Evolutionary conservation across 2,797 vertebrate genomes (phyloP), one percentile per base, ranked within the genome.

Genomic region (Enteromius mattozi): DNA sequence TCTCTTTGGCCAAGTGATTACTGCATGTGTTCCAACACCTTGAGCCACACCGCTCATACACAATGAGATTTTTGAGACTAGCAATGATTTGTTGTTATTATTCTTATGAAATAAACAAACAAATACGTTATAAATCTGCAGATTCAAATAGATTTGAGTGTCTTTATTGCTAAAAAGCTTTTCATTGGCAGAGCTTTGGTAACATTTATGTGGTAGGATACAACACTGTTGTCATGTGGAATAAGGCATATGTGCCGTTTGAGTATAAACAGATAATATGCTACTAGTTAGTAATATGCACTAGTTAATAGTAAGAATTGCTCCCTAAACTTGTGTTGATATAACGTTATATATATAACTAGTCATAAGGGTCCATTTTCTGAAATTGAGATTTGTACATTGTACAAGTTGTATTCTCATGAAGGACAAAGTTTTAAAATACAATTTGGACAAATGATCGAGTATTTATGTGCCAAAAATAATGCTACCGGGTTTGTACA

Each of bases 1-100:
- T 47, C 37, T 74, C 24, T 63, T 40, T 40, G 56, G 54, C 37
- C 56, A 59, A 77, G 74, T 37, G 33, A 59, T 40, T 59, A 59
- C 35, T 45, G 27, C 40, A 63, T 6, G 47, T 21, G 69, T 16
- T 49, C 19, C 40, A 65, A 37, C 19, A 74, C 8, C 37, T 65
- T 72, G 6, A 72, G 51, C 16, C 30, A 37, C 54, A 45, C 17
- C 21, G 19, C 54, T 71, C n/a, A 71, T 81, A 8, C n/a, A 13
- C 27, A n/a, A 14, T 40, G 7, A 30, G 1, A 54, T 70, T 72
- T 49, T 12, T 40, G 9, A 68, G 63, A 19, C 30, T 68, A 21
- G 35, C 17, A 10, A 21, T 37, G 21, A 40, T 12, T 24, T n/a
- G 9, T 61, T 17, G 10, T 65, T 12, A 65, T 47, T n/a, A 9